These are phyloP conservation scores for Crocidura indochinensis DNA, from an alignment of 2,797 vertebrate species.

Conservation along the genomic window DNA sequence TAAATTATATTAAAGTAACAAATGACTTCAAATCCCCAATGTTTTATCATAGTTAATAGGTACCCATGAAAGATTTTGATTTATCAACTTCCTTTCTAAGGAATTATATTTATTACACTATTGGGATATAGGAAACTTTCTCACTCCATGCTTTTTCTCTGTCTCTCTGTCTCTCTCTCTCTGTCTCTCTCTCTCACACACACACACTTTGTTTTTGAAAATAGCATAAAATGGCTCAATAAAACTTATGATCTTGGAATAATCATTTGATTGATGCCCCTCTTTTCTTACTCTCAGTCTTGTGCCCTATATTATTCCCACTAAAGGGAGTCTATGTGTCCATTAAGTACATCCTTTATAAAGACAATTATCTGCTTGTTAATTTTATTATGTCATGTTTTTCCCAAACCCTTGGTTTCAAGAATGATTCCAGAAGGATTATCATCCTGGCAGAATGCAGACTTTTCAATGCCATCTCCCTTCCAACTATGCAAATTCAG, in stretches of 20 bases:
- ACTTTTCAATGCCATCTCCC: not conserved
- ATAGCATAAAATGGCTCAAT: not conserved
- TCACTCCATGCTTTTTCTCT: not conserved
- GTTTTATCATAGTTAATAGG: not conserved
- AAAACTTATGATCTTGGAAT: not conserved
- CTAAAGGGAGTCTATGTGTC: conserved; percentile 19
- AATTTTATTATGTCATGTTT: conserved; percentile 29
- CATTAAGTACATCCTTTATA: conserved; percentile 54
- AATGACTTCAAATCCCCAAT: not conserved
- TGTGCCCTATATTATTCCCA: not conserved
- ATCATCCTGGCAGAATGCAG: conserved; percentile 34
- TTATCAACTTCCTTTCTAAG: conserved; percentile 1
- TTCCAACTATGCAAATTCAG: conserved; percentile 17
- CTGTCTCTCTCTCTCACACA: too few species aligned
- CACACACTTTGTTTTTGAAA: not conserved
- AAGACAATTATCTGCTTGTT: conserved; percentile 37
- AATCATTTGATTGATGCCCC: not conserved
- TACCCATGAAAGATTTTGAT: not conserved
- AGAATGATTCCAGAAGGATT: not conserved
- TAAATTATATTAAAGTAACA: conserved; percentile 17
- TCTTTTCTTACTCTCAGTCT: not conserved
- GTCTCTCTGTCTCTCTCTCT: too few species aligned
- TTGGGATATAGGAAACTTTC: not conserved
- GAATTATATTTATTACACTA: not conserved
- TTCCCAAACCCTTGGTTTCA: conserved; percentile 49